Base-by-base conservation (phyloP, 92 coral and sea anemone genomes). In the Scolanthus callimorphus region DNA sequence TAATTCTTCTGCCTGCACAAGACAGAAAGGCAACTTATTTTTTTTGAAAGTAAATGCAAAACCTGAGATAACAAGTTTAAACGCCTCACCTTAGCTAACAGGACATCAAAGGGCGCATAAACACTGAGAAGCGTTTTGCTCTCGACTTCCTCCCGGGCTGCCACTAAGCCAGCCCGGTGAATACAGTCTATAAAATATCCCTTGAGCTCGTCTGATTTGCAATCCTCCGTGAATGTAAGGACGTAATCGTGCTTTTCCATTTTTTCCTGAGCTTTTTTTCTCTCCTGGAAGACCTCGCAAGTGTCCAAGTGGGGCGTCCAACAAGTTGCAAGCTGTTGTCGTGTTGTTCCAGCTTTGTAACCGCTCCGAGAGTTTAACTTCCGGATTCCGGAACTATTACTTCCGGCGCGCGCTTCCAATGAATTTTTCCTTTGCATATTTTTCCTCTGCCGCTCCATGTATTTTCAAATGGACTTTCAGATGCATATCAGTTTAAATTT, bases 1-100 rank as follows among this genome's bases (percentile, higher is more conserved):
- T 48, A 70, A 65, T 52, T 88, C 87, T 29, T 84, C 90, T 43
- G 98, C 98, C 98, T 92, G 26, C 34, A 71, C 76, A 39, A 4
- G 27, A 28, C 27, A 20, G 17, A 51, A 25, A 12, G 3, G 15
- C 17, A 25, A 17, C 39, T 47, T 15, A 17, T 62, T 11, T 46
- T 47, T 4, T 70, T 31, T 39, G 29, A 47, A 29, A 46, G 17
- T 8, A 20, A 29, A 11, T 19, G 29, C 23, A 27, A 4, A n/a
- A n/a, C n/a, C n/a, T n/a, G n/a, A n/a, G n/a, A n/a, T n/a, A n/a
- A n/a, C 17, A 9, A 55, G 6, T 19, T 55, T 0, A 31, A n/a
- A n/a, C n/a, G n/a, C n/a, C n/a, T n/a, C 44, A 88, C 98, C 89
- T 91, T 83, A 11, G 63, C 37, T 3, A 85, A 76, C 25, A 92